These are phyloP conservation scores for Taenaris catops DNA, from an alignment of 2,888 invertebrate species.

Conservation along the genomic window DNA sequence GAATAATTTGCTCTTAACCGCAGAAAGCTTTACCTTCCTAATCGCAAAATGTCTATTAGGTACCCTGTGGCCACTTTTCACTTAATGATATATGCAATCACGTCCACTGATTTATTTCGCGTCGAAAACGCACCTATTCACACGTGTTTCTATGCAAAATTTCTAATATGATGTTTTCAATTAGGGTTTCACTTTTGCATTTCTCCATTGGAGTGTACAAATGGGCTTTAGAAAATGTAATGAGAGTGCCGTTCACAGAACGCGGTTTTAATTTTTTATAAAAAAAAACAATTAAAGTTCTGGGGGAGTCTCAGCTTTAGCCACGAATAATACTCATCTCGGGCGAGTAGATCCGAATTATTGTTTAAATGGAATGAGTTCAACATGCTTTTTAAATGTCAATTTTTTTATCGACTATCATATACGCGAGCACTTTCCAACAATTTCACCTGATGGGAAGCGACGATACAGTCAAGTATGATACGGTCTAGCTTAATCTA, in stretches of 20 bases:
- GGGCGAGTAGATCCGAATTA: too few relatives aligned
- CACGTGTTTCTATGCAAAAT: constrained; percentile 31
- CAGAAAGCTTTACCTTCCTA: constrained; percentile 21
- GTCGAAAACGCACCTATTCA: constrained; percentile 25
- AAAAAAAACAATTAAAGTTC: too few relatives aligned
- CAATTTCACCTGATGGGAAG: too few relatives aligned
- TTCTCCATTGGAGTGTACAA: constrained; percentile 23
- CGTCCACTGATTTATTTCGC: constrained; percentile 27
- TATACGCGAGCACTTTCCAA: too few relatives aligned
- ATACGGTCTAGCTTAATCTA: too few relatives aligned
- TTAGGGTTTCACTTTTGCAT: constrained; percentile 28
- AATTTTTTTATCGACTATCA: too few relatives aligned
- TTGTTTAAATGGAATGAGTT: too few relatives aligned
- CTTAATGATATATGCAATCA: constrained; percentile 29
- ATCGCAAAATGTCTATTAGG: constrained; percentile 24
- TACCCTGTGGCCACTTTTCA: constrained; percentile 23
- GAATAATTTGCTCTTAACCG: constrained; percentile 21
- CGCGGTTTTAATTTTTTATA: too few relatives aligned
- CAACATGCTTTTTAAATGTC: too few relatives aligned
- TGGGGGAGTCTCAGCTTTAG: too few relatives aligned
- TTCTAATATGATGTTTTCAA: constrained; percentile 31
- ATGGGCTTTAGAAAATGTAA: constrained; percentile 13
- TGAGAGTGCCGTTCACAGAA: constrained; percentile 7
- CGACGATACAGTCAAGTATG: too few relatives aligned
- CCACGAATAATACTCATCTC: too few relatives aligned